phyloP scores from a whole-genome alignment of 2,113 vertebrate genomes.

The Oryctolagus cuniculus region DNA sequence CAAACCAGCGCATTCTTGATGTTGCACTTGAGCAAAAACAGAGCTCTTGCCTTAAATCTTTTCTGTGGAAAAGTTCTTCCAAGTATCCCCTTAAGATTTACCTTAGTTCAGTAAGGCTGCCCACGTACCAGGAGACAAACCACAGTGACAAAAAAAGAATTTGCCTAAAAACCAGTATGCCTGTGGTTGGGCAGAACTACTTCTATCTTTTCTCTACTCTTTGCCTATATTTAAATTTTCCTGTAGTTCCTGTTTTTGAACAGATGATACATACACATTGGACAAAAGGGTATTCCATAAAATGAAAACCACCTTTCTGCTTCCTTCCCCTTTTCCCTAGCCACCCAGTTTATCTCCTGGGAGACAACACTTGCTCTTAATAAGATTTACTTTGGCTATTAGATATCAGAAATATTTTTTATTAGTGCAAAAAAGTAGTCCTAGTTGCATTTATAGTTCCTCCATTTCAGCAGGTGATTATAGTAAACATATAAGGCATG shows the following conservation, averaged over 20 bases:
- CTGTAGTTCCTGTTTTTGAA: neutral
- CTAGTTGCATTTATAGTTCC: neutral
- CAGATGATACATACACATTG: neutral
- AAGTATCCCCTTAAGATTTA: neutral
- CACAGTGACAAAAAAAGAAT: slow-evolving; percentile 8
- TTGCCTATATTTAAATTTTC: neutral
- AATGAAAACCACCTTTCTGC: neutral
- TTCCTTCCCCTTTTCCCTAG: neutral
- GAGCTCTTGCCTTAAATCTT: neutral
- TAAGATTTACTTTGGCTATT: slow-evolving; percentile 37
- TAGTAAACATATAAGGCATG: slow-evolving; percentile 67
- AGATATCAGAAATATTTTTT: slow-evolving; percentile 45
- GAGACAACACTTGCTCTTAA: neutral
- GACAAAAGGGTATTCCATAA: neutral
- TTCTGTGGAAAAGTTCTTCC: neutral
- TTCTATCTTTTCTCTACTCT: neutral
- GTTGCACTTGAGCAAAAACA: neutral
- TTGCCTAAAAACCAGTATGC: neutral
- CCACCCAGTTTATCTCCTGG: neutral
- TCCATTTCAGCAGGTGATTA: slow-evolving; percentile 74
- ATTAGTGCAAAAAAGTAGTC: slow-evolving; percentile 65
- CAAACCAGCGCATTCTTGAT: neutral
- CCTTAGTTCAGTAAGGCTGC: neutral
- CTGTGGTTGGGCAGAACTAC: neutral
- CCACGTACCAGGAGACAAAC: slow-evolving; percentile 4